These are phyloP conservation scores for Mythimna ferrago DNA, from an alignment of 2,888 invertebrate species.

Conservation along the genomic window DNA sequence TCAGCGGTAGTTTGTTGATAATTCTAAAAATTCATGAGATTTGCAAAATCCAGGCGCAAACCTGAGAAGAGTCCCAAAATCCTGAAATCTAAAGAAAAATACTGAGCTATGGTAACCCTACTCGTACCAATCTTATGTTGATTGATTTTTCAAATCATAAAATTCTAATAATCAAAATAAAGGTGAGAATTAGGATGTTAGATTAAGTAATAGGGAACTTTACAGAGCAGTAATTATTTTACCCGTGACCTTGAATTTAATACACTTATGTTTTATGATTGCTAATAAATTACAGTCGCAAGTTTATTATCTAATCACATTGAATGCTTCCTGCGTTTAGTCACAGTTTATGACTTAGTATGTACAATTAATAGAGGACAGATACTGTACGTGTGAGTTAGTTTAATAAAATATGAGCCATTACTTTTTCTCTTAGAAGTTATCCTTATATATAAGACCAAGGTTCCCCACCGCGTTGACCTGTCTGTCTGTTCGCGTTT, in stretches of 20 bases:
- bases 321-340: conserved; percentile 43
- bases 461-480: no score
- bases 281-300: conserved; percentile 23
- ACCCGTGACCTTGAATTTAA: conserved; percentile 15
- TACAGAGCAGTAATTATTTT: not conserved
- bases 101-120: no score
- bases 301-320: conserved; percentile 45
- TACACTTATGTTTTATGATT: conserved; percentile 15
- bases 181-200: conserved; percentile 16
- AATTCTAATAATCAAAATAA: not conserved
- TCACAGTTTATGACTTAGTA: conserved; percentile 21
- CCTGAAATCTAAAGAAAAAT: no score
- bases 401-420: not conserved
- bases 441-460: no score
- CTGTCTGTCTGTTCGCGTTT: no score
- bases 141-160: not conserved
- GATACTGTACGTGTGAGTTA: not conserved
- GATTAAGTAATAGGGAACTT: not conserved
- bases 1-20: no score
- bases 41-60: no score
- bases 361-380: conserved; percentile 14
- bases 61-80: no score
- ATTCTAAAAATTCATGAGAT: no score
- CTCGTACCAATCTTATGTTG: not conserved
- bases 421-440: not conserved